Evolutionary conservation across 2,797 vertebrate species (phyloP), one percentile per base, ranked within the genome.

Genomic region (Sebastes steindachneri): DNA sequence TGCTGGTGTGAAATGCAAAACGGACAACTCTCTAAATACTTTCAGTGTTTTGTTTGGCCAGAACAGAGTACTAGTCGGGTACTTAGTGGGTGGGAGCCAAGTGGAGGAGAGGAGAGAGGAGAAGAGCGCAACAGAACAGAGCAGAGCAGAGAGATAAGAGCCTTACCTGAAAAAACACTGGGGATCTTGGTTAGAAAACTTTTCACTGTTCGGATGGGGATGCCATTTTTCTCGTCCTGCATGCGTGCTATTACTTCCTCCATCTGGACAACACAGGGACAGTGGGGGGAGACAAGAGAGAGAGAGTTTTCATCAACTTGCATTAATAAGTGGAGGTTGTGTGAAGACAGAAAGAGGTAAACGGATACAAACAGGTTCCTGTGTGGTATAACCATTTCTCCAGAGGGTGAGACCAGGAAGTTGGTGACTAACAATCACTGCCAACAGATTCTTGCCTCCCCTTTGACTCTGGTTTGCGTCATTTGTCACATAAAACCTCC

Each of bases 101-200:
- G 69, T 31, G 62, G 71, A 73, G 53, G n/a, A 75, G 78, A 76
- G 62, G 33, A 70, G 58, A 15, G 54, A 70, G 33, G 62, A 78
- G 37, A 4, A 68, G 28, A 59, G 19, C 9, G 5, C 19, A 45
- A 5, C 25, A 67, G 25, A 70, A 41, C 14, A 35, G 58, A 78
- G n/a, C 35, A 48, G 41, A 35, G 45, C 19, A 37, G 45, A 67
- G 71, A 62, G 25, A 74, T 29, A n/a, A 79, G 66, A 84, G 26
- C 84, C 96, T 97, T 97, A 99, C 98, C 98, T 91, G 97, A 98
- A 95, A 99, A 99, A 89, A 99, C 98, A 89, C 98, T 99, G 84
- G 98, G 98, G 82, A 99, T 99, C 96, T 98, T 99, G 94, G 98
- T 98, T 86, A 99, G 96, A 94, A 99, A 99, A 94, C 98, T 99